Percentiles rank a stretch among this genome's conserved stretches.
Evolutionary conservation across 2,113 vertebrate genomes (phyloP).

Genomic region (Nibea albiflora): DNA sequence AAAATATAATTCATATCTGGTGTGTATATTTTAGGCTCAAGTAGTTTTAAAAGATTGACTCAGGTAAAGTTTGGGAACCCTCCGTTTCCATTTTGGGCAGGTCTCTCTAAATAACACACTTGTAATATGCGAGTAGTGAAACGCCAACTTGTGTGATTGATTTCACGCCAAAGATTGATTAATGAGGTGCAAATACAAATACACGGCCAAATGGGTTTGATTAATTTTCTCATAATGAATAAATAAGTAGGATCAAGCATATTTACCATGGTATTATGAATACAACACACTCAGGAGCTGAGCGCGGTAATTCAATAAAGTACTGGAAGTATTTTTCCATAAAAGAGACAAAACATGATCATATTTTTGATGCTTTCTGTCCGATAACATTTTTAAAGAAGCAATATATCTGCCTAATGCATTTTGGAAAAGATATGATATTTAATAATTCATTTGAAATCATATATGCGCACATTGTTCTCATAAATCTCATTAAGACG

Average conservation of each 20-base stretch:
- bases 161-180: neutral
- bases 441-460: neutral
- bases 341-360: neutral
- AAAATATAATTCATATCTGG: no score
- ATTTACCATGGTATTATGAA: neutral
- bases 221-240: slow-evolving; percentile 13
- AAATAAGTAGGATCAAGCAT: neutral
- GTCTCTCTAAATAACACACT: neutral
- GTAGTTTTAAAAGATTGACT: no score
- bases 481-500: neutral
- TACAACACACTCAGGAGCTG: neutral
- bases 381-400: neutral
- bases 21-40: no score
- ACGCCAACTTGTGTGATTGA: neutral
- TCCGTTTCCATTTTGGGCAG: no score
- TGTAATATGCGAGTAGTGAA: neutral
- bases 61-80: no score
- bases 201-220: neutral
- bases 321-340: neutral
- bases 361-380: neutral
- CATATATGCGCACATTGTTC: neutral
- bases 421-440: neutral
- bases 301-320: neutral
- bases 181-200: neutral
- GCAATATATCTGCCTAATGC: neutral